Conservation (phyloP, 2,888 invertebrate species). For the Crematogaster levior region DNA sequence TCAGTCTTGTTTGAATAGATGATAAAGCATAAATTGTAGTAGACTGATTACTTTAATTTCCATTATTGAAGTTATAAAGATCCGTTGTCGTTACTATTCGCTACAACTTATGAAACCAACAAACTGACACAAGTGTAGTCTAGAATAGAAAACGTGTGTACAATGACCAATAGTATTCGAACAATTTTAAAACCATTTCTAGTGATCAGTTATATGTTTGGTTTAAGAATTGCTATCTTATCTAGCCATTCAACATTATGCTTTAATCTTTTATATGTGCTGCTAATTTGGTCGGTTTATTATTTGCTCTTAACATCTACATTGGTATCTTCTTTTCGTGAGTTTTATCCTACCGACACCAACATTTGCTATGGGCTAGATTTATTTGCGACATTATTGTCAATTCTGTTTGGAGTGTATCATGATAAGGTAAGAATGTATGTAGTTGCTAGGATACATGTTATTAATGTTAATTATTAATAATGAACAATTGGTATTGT, state of each 20-base stretch:
- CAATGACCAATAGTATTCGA: background rate
- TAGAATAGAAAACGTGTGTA: background rate
- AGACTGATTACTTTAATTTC: background rate
- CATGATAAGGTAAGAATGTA: background rate
- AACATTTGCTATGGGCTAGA: background rate
- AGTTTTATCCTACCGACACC: background rate
- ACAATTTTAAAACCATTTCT: slow-evolving; percentile 11
- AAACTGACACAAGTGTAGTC: background rate
- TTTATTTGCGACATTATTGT: background rate
- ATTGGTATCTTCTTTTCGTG: background rate
- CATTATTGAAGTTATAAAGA: background rate
- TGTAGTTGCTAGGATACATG: too few species aligned
- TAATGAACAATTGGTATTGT: too few species aligned
- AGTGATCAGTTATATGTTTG: background rate
- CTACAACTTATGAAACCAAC: background rate
- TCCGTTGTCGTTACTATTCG: background rate
- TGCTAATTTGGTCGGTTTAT: background rate
- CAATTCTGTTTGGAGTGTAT: background rate
- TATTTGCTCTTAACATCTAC: background rate
- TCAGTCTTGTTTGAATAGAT: background rate
- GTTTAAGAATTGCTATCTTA: slow-evolving; percentile 12
- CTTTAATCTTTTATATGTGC: background rate
- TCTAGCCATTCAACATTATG: background rate
- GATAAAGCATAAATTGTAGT: background rate
- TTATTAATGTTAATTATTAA: too few species aligned